Percentiles rank a stretch among this genome's conserved stretches.
These are phyloP conservation scores for Falco rusticolus DNA, from an alignment of 2,797 vertebrate genomes.

Conservation along the genomic window DNA sequence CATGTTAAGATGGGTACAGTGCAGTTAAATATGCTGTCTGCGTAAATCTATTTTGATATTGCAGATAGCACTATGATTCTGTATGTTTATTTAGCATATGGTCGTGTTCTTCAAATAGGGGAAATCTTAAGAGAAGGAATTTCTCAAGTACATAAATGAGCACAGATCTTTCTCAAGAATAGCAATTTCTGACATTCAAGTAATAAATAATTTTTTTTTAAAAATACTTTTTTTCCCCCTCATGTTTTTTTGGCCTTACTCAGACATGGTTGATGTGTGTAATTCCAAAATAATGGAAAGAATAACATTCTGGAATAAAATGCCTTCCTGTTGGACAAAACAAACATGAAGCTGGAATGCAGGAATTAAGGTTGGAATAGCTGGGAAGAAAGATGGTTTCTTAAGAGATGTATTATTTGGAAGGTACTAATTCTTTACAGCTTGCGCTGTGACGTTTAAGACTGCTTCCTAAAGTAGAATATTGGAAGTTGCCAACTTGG, in stretches of 20 bases:
- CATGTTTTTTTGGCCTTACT: slow-evolving; percentile 38
- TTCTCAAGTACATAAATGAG: background rate
- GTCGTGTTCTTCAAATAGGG: background rate
- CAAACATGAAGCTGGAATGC: slow-evolving; percentile 5
- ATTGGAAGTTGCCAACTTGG: background rate
- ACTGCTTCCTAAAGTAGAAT: background rate
- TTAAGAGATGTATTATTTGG: slow-evolving; percentile 7
- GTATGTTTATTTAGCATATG: background rate
- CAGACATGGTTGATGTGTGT: background rate
- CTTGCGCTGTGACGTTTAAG: background rate
- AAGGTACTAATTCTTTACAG: background rate
- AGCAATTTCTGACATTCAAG: slow-evolving; percentile 22
- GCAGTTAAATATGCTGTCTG: background rate
- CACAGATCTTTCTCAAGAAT: slow-evolving; percentile 2
- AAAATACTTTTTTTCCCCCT: too few species aligned
- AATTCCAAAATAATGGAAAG: slow-evolving; percentile 47
- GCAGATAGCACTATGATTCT: background rate
- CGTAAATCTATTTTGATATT: background rate
- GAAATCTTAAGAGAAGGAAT: background rate
- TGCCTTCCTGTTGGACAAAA: slow-evolving; percentile 45
- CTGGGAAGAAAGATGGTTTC: background rate
- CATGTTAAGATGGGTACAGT: background rate
- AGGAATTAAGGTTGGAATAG: slow-evolving; percentile 26
- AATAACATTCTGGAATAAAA: slow-evolving; percentile 57
- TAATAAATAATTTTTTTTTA: background rate